Evolutionary conservation across 2,888 invertebrate species (phyloP).

Genomic region (Lasioglossum marginatum): DNA sequence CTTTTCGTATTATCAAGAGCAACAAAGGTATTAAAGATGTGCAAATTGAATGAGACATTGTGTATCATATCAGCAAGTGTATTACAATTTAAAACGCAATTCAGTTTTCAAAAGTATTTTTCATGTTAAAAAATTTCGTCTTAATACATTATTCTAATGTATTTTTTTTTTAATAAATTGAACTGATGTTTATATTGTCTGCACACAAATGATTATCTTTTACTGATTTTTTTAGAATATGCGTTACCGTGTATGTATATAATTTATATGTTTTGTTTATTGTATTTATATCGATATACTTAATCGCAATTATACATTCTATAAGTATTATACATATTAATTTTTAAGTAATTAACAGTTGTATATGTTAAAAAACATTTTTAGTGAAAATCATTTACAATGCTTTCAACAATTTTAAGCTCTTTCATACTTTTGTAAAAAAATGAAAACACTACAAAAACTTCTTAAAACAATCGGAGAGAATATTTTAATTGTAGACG

Average conservation of each 20-base stretch:
- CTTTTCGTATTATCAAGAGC: background rate
- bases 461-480: background rate
- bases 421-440: slow-evolving; percentile 18
- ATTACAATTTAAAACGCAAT: slow-evolving; percentile 15
- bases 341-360: slow-evolving; percentile 16
- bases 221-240: slow-evolving; percentile 21
- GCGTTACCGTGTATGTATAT: slow-evolving; percentile 38
- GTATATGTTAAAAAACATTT: background rate
- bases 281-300: slow-evolving; percentile 19
- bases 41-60: background rate
- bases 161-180: slow-evolving; percentile 23
- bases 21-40: background rate
- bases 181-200: slow-evolving; percentile 14
- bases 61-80: slow-evolving; percentile 28
- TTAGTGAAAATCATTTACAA: background rate
- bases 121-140: slow-evolving; percentile 20
- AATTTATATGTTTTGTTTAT: slow-evolving; percentile 42
- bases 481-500: background rate
- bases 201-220: slow-evolving; percentile 17
- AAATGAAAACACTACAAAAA: background rate
- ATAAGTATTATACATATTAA: slow-evolving; percentile 30
- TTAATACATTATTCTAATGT: slow-evolving; percentile 20
- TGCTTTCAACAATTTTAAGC: background rate
- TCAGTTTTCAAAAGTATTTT: slow-evolving; percentile 37
- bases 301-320: slow-evolving; percentile 24